Conservation (phyloP, 2,888 invertebrate genomes). For the Eueremaeus valkanovi region DNA sequence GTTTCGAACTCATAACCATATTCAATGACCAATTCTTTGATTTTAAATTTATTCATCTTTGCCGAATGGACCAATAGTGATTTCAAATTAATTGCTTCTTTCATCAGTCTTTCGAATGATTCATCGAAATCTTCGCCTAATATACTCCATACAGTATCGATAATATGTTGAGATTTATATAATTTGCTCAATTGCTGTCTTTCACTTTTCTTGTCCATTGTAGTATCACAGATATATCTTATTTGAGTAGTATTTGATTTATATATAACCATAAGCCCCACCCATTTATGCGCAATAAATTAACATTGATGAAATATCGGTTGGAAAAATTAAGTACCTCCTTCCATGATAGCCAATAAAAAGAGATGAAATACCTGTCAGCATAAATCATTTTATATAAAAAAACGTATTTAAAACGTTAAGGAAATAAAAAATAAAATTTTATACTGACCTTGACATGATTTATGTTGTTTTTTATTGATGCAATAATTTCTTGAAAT, state of each 20-base stretch:
- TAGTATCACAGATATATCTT: too few relatives aligned
- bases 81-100: neutral
- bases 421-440: too few relatives aligned
- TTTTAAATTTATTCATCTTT: neutral
- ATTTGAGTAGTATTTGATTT: neutral
- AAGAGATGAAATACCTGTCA: too few relatives aligned
- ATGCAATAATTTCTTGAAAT: neutral
- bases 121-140: neutral
- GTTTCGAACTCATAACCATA: neutral
- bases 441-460: too few relatives aligned
- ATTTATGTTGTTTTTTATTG: neutral
- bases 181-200: too few relatives aligned
- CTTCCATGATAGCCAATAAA: too few relatives aligned
- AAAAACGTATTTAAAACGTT: too few relatives aligned
- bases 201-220: too few relatives aligned
- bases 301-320: too few relatives aligned
- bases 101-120: neutral
- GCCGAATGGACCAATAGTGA: neutral
- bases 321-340: too few relatives aligned
- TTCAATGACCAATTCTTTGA: neutral
- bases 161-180: neutral
- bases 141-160: neutral
- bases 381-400: too few relatives aligned
- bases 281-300: too few relatives aligned
- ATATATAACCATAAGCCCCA: neutral